Percentiles rank a stretch among this genome's conserved stretches.
These are phyloP conservation scores for Anhinga anhinga DNA, from an alignment of 2,113 vertebrate species.

Conservation along the genomic window DNA sequence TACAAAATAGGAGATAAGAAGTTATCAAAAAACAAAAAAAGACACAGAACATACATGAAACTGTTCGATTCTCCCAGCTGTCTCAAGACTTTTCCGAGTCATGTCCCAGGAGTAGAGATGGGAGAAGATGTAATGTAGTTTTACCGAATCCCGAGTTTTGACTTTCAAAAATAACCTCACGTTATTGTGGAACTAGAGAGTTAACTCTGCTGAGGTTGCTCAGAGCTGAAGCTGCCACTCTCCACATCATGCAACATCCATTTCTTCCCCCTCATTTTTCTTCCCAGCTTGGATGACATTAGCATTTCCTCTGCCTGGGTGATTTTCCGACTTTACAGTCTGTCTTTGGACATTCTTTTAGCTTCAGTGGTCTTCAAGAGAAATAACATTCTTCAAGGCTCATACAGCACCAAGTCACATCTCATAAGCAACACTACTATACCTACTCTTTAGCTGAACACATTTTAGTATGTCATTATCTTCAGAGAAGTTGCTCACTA, in stretches of 20 bases:
- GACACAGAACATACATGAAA: conserved; percentile 13
- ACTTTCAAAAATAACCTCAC: neutral
- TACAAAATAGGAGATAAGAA: neutral
- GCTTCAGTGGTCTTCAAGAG: neutral
- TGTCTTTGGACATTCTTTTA: neutral
- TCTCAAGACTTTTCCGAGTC: neutral
- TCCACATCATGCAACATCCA: neutral
- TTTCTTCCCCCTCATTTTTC: neutral
- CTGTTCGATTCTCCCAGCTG: neutral
- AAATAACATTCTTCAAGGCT: neutral
- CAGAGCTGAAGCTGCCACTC: neutral
- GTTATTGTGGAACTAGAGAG: neutral
- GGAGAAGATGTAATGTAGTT: neutral
- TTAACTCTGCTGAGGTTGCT: neutral
- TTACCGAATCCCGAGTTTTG: neutral
- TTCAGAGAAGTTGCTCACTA: neutral
- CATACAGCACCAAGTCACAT: neutral
- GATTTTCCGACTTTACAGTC: neutral
- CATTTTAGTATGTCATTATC: neutral
- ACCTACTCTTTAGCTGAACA: neutral
- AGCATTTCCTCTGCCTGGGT: neutral
- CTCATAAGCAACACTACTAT: neutral
- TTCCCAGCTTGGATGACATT: neutral
- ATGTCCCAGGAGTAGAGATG: neutral
- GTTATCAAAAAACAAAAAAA: conserved; percentile 22